Evolutionary conservation across 1,140 invertebrate genomes (phyloP), one percentile per base, ranked within the genome.

Genomic region (Dufourea novaeangliae): DNA sequence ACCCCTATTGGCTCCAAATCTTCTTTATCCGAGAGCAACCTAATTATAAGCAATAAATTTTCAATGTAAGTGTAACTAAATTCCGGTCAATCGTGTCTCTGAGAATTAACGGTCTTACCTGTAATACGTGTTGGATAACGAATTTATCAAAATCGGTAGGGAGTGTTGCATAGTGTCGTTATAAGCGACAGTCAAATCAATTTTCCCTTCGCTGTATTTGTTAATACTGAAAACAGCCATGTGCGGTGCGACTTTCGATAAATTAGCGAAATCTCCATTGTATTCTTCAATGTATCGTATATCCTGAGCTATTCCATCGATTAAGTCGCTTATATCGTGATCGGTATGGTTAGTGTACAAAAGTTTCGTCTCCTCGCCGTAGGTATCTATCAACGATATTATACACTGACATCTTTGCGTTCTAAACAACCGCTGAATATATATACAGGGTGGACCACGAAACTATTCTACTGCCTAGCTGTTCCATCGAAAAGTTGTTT

Each of bases 81-180:
- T 20, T 20, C 57, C n/a, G n/a, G n/a, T 37, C 17, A 32, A 79
- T n/a, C 8, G 20, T 72, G 63, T 27, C 3, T 50, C 44, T 63
- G 2, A 46, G 37, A 22, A 50, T 37, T 50, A 76, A 72, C 84
- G 80, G 75, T 56, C 88, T 89, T 88, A 95, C 95, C 93, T 95
- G 88, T 96, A 94, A 71, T 96, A 92, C 39, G 93, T 93, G 89
- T 97, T 97, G 69, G 94, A 95, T 69, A 97, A 91, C 37, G 96
- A 88, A 89, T 97, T 97, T 37, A 97, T 92, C 20, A 96, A 91
- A 63, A 97, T 95, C 1, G 97, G 96, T 76, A 97, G 92, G 46
- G 95, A 95, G 91, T 97, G 97, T 54, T 95, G 94, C 85, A 94
- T 95, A 0, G 96, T 96, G 85, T 96, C 96, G 87, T 97, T 97